Base-by-base conservation (phyloP, 2,888 invertebrate species). In the Noctuana brunneofusca region DNA sequence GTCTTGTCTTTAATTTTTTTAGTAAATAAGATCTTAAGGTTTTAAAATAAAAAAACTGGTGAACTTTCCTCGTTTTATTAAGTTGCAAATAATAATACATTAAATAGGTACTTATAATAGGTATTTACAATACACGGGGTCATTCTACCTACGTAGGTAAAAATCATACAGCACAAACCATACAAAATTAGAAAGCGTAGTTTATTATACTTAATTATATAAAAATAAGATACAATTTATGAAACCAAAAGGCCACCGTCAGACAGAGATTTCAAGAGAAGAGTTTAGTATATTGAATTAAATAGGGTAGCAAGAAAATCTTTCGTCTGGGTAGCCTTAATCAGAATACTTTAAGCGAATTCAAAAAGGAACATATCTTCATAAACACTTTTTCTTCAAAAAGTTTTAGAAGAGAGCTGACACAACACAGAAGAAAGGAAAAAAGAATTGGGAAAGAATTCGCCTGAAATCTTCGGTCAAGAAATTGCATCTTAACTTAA, bases 61-160 rank as follows among this genome's bases (percentile, higher is more conserved):
- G 59, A 66, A 64, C 58, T 68, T 75, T 67, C 65, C 58, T 70
- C 74, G 80, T 85, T 76, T 87, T 88, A 89, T 89, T 89, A 79
- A 86, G 83, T 88, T 82, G 87, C 89, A 89, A 88, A 71, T 43
- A 86, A 80, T 87, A 86, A 80, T 87, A 86, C 81, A 84, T 83
- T 80, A 78, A 83, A 83, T 84, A 85, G 83, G 81, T 81, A 83
- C 87, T 87, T 89, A 89, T 79, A 82, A 83, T 88, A 89, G 82
- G 84, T 89, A 89, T 89, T 89, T 89, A 89, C 89, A 89, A 81
- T 76, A 84, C 75, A 84, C 68, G 81, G 86, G 88, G 80, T 81
- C 77, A 80, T 82, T 84, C 87, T 87, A 88, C 90, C 89, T 90
- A 90, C 90, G 90, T 89, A 90, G 90, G 89, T 87, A 87, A 86